Base-by-base conservation (phyloP, 2,888 invertebrate species). In the Hydrotaea diabolus region DNA sequence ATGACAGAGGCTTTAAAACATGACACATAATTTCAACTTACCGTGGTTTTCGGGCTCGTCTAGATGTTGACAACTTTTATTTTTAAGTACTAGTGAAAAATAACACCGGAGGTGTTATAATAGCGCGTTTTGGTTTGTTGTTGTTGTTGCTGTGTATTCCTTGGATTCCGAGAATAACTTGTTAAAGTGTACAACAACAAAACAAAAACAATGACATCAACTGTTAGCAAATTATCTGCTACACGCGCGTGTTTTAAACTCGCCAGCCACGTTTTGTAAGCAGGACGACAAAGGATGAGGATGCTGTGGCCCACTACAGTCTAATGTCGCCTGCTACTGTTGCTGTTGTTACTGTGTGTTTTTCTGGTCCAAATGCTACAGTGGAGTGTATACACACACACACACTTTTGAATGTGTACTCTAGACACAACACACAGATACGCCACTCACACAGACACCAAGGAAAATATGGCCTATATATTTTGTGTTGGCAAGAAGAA, bases 401-500 rank as follows among this genome's bases (percentile, higher is more conserved):
- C 49, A 49, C 49, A 15, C 49, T 31, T 49, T n/a, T n/a, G n/a
- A 13, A n/a, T n/a, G 11, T 11, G 43, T 8, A 2, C 43, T 13
- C 7, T 43, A 43, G 43, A 43, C 43, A 43, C 43, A 43, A n/a
- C 13, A 49, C 49, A 49, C 49, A 49, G 49, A n/a, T n/a, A 2
- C 43, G 43, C 11, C 2, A 43, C 43, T 15, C 2, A 43, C 43
- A 43, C 43, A 7, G 3, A 49, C 49, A 49, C 49, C 15, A 49
- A 1, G 49, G 49, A 13, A 43, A 62, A 8, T n/a, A 62, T 4
- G 31, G 62, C 62, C 62, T 62, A 62, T 62, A 31, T 62, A 62
- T 62, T 31, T 11, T 31, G 31, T 62, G 62, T 36, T n/a, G 62
- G 62, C 62, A 31, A 31, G 31, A 62, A 62, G 31, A 4, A 26